These are phyloP conservation scores for Mamestra configurata DNA, from an alignment of 1,140 invertebrate genomes.

Conservation along the genomic window DNA sequence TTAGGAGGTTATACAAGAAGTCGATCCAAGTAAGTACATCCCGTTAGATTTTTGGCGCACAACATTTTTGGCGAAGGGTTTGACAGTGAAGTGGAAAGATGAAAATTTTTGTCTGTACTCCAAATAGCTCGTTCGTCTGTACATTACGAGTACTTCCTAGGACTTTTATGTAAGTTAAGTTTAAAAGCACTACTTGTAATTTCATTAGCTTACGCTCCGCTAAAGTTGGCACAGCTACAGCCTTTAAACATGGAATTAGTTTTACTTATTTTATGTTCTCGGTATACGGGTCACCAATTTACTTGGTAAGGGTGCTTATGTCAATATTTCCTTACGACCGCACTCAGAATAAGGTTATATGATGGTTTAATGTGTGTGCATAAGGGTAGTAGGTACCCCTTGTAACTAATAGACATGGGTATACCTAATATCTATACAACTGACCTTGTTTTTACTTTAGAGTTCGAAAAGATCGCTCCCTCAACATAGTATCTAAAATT, in stretches of 20 bases:
- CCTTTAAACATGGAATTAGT: background rate
- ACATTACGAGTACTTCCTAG: background rate
- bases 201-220: background rate
- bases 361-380: background rate
- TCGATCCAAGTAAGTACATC: too few relatives aligned
- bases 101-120: too few relatives aligned
- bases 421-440: too few relatives aligned
- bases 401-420: too few relatives aligned
- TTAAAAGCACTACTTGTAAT: background rate
- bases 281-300: background rate
- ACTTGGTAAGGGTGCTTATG: background rate
- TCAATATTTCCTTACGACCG: background rate
- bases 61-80: too few relatives aligned
- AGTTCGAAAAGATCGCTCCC: too few relatives aligned
- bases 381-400: background rate
- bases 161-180: background rate
- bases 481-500: too few relatives aligned
- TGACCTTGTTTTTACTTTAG: too few relatives aligned
- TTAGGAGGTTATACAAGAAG: too few relatives aligned
- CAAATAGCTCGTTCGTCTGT: background rate
- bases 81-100: too few relatives aligned
- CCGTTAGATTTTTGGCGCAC: too few relatives aligned
- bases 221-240: background rate
- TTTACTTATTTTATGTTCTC: background rate
- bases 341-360: background rate